Base-by-base conservation (phyloP, 1,140 invertebrate genomes). In the Apis mellifera region DNA sequence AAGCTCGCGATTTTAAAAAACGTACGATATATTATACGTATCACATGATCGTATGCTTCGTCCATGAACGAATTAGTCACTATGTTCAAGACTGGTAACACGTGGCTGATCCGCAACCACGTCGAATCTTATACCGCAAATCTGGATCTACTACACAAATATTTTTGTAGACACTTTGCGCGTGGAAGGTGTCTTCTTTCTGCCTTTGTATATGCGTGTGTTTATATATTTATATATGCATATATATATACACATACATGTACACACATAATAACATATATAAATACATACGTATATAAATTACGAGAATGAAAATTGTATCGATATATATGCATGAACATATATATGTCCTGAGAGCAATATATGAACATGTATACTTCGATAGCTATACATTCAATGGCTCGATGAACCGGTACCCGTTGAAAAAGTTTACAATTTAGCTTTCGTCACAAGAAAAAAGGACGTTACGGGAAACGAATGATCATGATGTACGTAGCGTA, bases 131-230 rank as follows among this genome's bases (percentile, higher is more conserved):
- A 83, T 89, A 89, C 85, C 87, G 89, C 88, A 91, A 89, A 89
- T 88, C 85, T 89, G 86, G 89, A 87, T 88, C 87, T 89, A 88
- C 89, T 91, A 90, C 90, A 91, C 89, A 91, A 84, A 92, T 92
- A 92, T 92, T 92, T 92, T 92, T 92, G 89, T 92, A 92, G 92
- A 85, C 86, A 91, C 89, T 92, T 90, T 90, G 90, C 84, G 71
- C 79, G 89, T 87, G 90, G 88, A 90, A 90, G 88, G 90, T 91
- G 82, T 90, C 88, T 90, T 89, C 89, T 92, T 91, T 90, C 90
- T 92, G 91, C 88, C 91, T 87, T 82, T 89, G 88, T 86, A 78
- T 84, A 76, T 85, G 90, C 42, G 52, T 69, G 50, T 65, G 60
- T 75, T 48, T 66, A 54, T 32, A 57, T 73, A 48, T 59, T 50